phyloP scores from a whole-genome alignment of 2,888 invertebrate genomes.

The Lithosia quadra region DNA sequence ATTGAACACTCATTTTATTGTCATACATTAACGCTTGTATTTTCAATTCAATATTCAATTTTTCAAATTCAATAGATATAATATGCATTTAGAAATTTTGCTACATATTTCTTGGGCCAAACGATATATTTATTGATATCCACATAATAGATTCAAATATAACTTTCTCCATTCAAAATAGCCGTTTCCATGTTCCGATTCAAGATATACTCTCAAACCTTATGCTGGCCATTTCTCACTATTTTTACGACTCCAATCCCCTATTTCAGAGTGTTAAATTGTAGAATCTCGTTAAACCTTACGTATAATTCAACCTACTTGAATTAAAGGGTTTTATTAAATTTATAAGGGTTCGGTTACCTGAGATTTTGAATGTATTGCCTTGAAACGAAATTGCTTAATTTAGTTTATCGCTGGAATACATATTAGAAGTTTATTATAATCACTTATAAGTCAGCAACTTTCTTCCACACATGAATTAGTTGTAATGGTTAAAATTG shows the following conservation, averaged over 20 bases:
- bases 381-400: slow-evolving; percentile 48
- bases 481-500: too few species aligned
- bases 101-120: too few species aligned
- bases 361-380: slow-evolving; percentile 51
- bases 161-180: slow-evolving; percentile 28
- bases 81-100: too few species aligned
- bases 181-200: slow-evolving; percentile 55
- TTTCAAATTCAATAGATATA: too few species aligned
- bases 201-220: slow-evolving; percentile 76
- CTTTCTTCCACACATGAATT: background rate
- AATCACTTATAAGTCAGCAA: background rate
- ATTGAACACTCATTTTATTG: background rate
- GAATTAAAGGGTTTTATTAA: slow-evolving; percentile 66
- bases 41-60: background rate
- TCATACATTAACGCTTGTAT: background rate
- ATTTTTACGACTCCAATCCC: slow-evolving; percentile 78
- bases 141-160: background rate
- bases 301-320: slow-evolving; percentile 57
- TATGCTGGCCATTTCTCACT: slow-evolving; percentile 74
- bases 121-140: too few species aligned
- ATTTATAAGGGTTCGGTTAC: slow-evolving; percentile 63
- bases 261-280: slow-evolving; percentile 61
- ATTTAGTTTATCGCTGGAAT: slow-evolving; percentile 39
- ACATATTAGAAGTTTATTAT: slow-evolving; percentile 10
- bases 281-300: slow-evolving; percentile 64